These are phyloP conservation scores for Calliphora vicina DNA, from an alignment of 1,140 invertebrate genomes.

Conservation along the genomic window DNA sequence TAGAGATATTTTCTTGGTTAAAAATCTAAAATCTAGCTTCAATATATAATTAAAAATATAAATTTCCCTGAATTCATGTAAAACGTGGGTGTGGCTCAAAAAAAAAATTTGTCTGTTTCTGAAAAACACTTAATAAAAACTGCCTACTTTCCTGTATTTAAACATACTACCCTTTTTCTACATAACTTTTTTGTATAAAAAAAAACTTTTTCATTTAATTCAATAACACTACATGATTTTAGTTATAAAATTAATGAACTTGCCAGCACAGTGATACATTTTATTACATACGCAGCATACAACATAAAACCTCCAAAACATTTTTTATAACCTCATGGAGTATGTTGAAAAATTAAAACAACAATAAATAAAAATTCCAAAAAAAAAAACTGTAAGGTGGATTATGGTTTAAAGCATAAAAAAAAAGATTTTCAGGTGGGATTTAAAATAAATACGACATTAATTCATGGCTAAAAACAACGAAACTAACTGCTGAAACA, in stretches of 20 bases:
- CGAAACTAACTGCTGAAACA: not conserved
- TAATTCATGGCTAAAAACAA: not conserved
- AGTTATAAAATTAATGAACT: not conserved
- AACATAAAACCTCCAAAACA: not conserved
- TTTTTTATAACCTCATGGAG: not conserved
- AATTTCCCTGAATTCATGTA: too few species aligned
- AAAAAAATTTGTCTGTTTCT: too few species aligned
- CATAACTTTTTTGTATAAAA: not conserved
- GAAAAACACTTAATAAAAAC: too few species aligned
- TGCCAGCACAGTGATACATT: not conserved
- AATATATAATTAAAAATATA: too few species aligned
- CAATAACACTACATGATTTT: not conserved
- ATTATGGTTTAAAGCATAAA: not conserved
- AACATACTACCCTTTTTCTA: too few species aligned
- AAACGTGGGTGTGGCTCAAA: too few species aligned
- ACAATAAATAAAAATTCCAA: too few species aligned
- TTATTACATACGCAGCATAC: not conserved
- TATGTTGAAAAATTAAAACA: not conserved
- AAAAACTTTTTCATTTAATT: not conserved
- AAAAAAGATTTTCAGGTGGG: not conserved
- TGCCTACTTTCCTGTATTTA: too few species aligned
- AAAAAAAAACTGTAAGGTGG: not conserved
- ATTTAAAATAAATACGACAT: constrained; percentile 2
- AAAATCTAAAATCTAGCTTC: too few species aligned
- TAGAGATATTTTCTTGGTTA: too few species aligned